Evolutionary conservation across 2,888 invertebrate species (phyloP).

Genomic region (Octonoba sinensis): DNA sequence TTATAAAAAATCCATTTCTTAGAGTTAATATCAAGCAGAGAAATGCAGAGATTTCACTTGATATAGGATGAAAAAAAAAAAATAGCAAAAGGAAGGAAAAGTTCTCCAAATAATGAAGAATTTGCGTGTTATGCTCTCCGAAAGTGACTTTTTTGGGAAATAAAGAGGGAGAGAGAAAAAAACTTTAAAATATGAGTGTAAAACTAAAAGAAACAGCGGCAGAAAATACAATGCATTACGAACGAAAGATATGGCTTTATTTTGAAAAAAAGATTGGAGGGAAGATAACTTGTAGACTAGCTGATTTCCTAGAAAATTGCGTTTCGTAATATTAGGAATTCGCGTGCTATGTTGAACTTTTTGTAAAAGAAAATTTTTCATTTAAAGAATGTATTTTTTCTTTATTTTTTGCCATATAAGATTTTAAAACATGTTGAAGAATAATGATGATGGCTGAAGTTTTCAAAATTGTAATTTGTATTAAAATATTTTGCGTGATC

Average conservation of each 20-base stretch:
- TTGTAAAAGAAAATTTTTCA: conserved; percentile 5
- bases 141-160: background rate
- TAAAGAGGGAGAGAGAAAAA: no score
- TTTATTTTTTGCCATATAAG: no score
- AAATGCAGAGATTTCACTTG: background rate
- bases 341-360: conserved; percentile 30
- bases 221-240: background rate
- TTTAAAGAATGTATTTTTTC: no score
- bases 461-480: no score
- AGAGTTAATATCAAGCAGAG: background rate
- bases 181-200: background rate
- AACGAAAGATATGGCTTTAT: conserved; percentile 11
- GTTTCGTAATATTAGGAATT: conserved; percentile 39
- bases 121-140: background rate
- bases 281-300: conserved; percentile 45
- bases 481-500: no score
- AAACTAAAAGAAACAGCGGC: background rate
- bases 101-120: conserved; percentile 1
- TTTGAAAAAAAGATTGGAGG: conserved; percentile 4
- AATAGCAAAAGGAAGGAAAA: background rate
- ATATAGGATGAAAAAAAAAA: background rate
- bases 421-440: no score
- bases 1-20: background rate
- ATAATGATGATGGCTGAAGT: no score
- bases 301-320: conserved; percentile 9